These are phyloP conservation scores for Peromyscus californicus DNA, from an alignment of 2,113 vertebrate species.

Conservation along the genomic window DNA sequence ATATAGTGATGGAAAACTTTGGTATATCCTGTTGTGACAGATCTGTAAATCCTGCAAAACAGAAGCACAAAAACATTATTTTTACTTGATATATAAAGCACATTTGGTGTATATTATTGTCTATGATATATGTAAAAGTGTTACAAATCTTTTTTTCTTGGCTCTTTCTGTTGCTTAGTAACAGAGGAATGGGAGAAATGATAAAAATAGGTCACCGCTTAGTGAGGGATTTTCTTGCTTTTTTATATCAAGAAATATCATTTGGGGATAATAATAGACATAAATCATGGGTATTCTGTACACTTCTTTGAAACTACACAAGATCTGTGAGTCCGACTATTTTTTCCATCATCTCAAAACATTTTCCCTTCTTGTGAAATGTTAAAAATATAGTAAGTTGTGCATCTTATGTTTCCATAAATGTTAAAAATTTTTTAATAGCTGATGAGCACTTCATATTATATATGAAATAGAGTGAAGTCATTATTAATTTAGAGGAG, in stretches of 20 bases:
- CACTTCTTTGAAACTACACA: slow-evolving; percentile 3
- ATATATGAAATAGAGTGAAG: slow-evolving; percentile 53
- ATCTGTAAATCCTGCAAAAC: slow-evolving; percentile 67
- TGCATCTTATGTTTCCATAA: slow-evolving; percentile 2
- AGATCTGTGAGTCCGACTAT: background rate
- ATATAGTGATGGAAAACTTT: slow-evolving; percentile 18
- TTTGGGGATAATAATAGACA: slow-evolving; percentile 63
- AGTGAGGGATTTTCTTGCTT: slow-evolving; percentile 62
- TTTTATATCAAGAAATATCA: slow-evolving; percentile 39
- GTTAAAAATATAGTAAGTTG: background rate
- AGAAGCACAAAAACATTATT: slow-evolving; percentile 58
- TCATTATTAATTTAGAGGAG: slow-evolving; percentile 33
- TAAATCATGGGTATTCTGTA: slow-evolving; percentile 59
- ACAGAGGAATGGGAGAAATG: slow-evolving; percentile 47
- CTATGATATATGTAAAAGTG: slow-evolving; percentile 74
- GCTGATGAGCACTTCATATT: background rate
- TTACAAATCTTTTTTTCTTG: slow-evolving; percentile 60
- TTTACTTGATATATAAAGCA: slow-evolving; percentile 61
- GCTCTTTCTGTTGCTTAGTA: slow-evolving; percentile 84
- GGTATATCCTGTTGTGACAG: background rate
- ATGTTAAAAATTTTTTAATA: slow-evolving; percentile 63
- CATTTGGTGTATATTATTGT: slow-evolving; percentile 46
- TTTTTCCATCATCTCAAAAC: slow-evolving; percentile 40
- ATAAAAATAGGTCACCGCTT: slow-evolving; percentile 77
- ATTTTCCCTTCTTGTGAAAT: background rate